Evolutionary conservation across 2,888 invertebrate species (phyloP), one percentile per base, ranked within the genome.

Genomic region (Tinea trinotella): DNA sequence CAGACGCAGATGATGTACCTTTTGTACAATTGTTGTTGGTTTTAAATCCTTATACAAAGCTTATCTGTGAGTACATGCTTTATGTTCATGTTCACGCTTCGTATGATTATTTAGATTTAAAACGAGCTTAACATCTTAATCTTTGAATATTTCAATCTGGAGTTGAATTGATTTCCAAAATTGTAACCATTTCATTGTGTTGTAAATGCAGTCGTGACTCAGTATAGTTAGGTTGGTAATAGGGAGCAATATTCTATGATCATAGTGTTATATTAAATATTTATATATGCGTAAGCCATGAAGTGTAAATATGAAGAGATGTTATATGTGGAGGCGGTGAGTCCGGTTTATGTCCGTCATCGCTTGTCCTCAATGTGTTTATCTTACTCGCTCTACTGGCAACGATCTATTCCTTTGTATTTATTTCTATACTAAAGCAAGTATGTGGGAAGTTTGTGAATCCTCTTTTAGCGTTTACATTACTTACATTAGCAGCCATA

Each of bases 361-460:
- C 53, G 40, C 19, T 12, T 34, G 53, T 30, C 44, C 40, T 53
- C 53, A 17, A 35, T 35, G 53, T 53, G 53, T 53, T 53, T 53
- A 53, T 36, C 19, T 40, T 40, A 40, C 19, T 6, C 13, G 35
- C 46, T 19, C 46, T 46, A 46, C 46, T 46, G 46, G 46, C 2
- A 46, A 19, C 46, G 46, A n/a, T 46, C 12, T 46, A 46, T 46
- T 46, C 46, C 46, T 46, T 46, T 46, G 46, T 46, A 46, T 46
- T 17, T 46, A 19, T 46, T 17, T 46, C 17, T 46, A 46, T 46
- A 40, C 40, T 4, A 40, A 15, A n/a, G n/a, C 40, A 40, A 15
- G 12, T 40, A 40, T 40, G 15, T 13, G 12, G 12, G 12, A 40
- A 40, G 40, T 40, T 40, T 40, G 40, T 40, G 40, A 40, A 40